phyloP scores from a whole-genome alignment of 2,797 vertebrate species.

The Gymnoscopelus microlampas region DNA sequence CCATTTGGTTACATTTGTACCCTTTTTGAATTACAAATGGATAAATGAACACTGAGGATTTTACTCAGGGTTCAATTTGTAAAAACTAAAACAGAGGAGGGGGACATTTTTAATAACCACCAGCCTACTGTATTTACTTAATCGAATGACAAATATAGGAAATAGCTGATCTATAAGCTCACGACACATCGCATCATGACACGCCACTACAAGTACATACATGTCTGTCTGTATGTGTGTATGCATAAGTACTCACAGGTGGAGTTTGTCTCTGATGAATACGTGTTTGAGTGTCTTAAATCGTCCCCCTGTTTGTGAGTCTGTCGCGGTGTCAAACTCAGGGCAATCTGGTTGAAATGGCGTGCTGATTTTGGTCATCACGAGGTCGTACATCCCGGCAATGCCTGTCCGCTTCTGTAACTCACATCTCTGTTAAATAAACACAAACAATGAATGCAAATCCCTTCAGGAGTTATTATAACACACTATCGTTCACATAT shows the following conservation, averaged over 20 bases:
- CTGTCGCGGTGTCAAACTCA: slow-evolving; percentile 59
- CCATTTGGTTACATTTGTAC: neutral
- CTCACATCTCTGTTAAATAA: slow-evolving; percentile 85
- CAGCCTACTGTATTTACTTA: too few relatives aligned
- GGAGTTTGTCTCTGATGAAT: slow-evolving; percentile 94
- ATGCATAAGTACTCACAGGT: slow-evolving; percentile 87
- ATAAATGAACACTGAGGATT: too few relatives aligned
- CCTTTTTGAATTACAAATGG: too few relatives aligned
- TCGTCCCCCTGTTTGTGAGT: slow-evolving; percentile 72
- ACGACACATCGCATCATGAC: too few relatives aligned
- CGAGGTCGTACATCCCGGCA: slow-evolving; percentile 78
- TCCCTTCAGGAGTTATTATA: neutral
- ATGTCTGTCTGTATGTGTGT: slow-evolving; percentile 1
- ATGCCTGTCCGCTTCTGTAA: slow-evolving; percentile 87
- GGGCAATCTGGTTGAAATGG: slow-evolving; percentile 91
- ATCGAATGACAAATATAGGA: too few relatives aligned
- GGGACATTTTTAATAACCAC: too few relatives aligned
- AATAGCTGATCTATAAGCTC: too few relatives aligned
- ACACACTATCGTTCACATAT: neutral
- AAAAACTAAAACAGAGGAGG: too few relatives aligned
- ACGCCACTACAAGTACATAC: too few relatives aligned
- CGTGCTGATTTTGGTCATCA: slow-evolving; percentile 83
- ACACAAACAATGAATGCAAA: slow-evolving; percentile 18
- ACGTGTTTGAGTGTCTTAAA: slow-evolving; percentile 91
- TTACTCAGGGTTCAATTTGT: too few relatives aligned